Evolutionary conservation across 2,888 invertebrate genomes (phyloP).

Genomic region (Yponomeuta evonymella): DNA sequence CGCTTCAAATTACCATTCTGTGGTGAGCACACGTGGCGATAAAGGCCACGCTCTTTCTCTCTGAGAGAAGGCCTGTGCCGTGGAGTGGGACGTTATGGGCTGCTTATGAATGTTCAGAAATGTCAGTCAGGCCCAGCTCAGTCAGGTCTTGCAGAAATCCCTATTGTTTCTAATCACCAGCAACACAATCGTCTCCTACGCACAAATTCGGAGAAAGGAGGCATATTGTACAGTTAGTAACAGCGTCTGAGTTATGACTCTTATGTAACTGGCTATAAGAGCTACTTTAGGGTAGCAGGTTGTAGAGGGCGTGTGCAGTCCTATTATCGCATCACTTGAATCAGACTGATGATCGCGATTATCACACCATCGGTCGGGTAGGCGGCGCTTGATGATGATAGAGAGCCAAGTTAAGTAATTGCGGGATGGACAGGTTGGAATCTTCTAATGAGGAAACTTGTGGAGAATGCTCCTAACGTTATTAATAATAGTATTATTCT

Average conservation of each 20-base stretch:
- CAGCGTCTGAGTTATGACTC: too few relatives aligned
- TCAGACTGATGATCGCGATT: conserved; percentile 11
- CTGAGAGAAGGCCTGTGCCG: too few relatives aligned
- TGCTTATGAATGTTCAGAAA: not conserved
- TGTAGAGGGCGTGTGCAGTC: not conserved
- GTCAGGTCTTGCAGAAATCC: not conserved
- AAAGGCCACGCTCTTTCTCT: too few relatives aligned
- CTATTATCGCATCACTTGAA: conserved; percentile 13
- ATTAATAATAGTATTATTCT: too few relatives aligned
- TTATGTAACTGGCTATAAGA: too few relatives aligned
- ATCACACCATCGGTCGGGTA: conserved; percentile 5
- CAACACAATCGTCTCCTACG: conserved; percentile 47
- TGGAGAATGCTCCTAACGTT: too few relatives aligned
- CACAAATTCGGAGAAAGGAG: conserved; percentile 63
- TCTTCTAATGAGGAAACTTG: too few relatives aligned
- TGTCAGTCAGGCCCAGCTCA: not conserved
- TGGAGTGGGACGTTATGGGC: too few relatives aligned
- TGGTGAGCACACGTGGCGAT: too few relatives aligned
- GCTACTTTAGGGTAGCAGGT: too few relatives aligned
- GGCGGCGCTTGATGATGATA: not conserved
- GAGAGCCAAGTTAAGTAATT: not conserved
- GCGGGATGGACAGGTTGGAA: not conserved
- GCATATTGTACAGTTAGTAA: conserved; percentile 38
- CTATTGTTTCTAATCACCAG: not conserved
- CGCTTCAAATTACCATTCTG: too few relatives aligned